Evolutionary conservation across 1,140 invertebrate species (phyloP).

Genomic region (Drosophila pachea): DNA sequence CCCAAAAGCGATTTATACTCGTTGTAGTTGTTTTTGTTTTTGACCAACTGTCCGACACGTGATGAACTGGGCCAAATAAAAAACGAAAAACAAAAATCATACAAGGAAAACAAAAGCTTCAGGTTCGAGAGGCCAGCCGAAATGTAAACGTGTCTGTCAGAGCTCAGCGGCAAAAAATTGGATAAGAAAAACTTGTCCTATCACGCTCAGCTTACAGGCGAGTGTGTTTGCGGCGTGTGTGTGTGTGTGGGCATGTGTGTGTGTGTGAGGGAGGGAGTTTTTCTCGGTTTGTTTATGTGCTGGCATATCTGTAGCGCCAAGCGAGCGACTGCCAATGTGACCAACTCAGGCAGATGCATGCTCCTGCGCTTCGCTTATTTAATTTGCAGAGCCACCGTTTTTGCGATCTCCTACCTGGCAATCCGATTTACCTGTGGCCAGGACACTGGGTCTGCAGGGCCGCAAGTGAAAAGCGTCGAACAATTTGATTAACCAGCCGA

Average conservation of each 20-base stretch:
- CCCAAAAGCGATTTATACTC: slow-evolving; percentile 24
- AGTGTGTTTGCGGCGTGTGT: slow-evolving; percentile 33
- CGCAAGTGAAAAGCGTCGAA: slow-evolving; percentile 50
- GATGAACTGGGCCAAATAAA: slow-evolving; percentile 56
- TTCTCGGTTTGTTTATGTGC: slow-evolving; percentile 22
- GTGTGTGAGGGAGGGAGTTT: not conserved
- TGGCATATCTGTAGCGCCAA: slow-evolving; percentile 29
- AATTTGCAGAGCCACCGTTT: slow-evolving; percentile 44
- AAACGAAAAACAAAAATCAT: slow-evolving; percentile 7
- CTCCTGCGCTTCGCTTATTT: slow-evolving; percentile 76
- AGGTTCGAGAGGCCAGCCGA: slow-evolving; percentile 30
- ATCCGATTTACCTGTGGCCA: slow-evolving; percentile 13
- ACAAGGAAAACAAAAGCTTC: slow-evolving; percentile 5
- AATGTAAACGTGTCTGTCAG: slow-evolving; percentile 47
- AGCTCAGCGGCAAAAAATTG: slow-evolving; percentile 6
- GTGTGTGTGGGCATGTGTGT: slow-evolving; percentile 2
- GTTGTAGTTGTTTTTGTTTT: slow-evolving; percentile 23
- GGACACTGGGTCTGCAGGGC: no score
- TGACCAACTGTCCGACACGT: slow-evolving; percentile 41
- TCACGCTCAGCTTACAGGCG: slow-evolving; percentile 56
- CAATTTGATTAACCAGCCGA: slow-evolving; percentile 58
- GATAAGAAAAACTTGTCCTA: slow-evolving; percentile 32
- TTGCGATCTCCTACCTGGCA: slow-evolving; percentile 8
- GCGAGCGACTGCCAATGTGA: slow-evolving; percentile 28
- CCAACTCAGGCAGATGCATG: slow-evolving; percentile 8